Percentiles rank a stretch among this genome's conserved stretches.
phyloP scores from a whole-genome alignment of 1,140 invertebrate genomes.

The Heterodera carotae region DNA sequence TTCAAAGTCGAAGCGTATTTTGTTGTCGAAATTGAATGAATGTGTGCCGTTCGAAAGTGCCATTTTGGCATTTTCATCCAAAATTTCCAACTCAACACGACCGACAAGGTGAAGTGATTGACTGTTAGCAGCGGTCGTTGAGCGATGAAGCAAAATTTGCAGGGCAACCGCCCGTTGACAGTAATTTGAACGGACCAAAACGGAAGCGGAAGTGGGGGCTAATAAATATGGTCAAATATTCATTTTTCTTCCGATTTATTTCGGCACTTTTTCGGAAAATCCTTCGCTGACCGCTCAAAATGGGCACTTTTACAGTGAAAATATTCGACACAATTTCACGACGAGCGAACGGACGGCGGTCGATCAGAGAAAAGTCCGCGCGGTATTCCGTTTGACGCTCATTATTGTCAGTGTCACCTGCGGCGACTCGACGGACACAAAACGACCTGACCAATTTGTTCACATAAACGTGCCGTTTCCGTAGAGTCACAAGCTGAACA shows the following conservation, averaged over 20 bases:
- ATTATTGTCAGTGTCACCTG: background rate
- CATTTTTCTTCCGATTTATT: background rate
- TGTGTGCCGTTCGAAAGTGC: constrained; percentile 30
- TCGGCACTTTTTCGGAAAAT: constrained; percentile 3
- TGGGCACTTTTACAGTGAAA: constrained; percentile 23
- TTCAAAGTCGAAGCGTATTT: constrained; percentile 33
- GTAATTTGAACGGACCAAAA: constrained; percentile 45
- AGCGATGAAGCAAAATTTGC: constrained; percentile 28
- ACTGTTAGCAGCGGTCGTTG: constrained; percentile 1
- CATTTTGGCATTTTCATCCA: constrained; percentile 29
- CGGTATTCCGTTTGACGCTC: background rate
- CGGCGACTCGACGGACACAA: constrained; percentile 6
- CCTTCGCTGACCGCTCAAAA: background rate
- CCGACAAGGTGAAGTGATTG: constrained; percentile 18
- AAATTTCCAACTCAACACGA: constrained; percentile 33
- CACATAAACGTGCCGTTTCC: constrained; percentile 21
- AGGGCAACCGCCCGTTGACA: constrained; percentile 37
- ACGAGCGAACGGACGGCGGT: constrained; percentile 31
- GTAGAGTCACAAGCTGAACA: constrained; percentile 22
- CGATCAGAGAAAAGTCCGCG: constrained; percentile 26
- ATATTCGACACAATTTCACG: constrained; percentile 39
- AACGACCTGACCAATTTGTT: constrained; percentile 23
- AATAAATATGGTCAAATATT: background rate
- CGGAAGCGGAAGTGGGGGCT: constrained; percentile 20
- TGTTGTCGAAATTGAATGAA: constrained; percentile 30